A percentile compares a stretch with the other conserved stretches of the same genome.
Evolutionary conservation across 2,113 vertebrate species (phyloP).

Genomic region (Copsychus sechellarum): DNA sequence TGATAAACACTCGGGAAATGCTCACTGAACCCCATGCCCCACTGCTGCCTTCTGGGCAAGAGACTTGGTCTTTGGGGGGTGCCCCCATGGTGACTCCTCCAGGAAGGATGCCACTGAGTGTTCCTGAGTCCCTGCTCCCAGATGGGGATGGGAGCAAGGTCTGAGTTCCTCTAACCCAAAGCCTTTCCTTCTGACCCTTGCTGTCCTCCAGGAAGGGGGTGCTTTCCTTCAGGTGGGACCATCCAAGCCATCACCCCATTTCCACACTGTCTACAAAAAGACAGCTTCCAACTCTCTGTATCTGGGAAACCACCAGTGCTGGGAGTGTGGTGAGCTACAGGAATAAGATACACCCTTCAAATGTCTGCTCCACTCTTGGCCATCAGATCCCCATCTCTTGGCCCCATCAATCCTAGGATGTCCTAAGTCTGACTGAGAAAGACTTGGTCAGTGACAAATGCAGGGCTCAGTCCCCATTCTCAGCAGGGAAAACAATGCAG

Average conservation of each 20-base stretch:
- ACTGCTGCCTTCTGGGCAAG: not conserved
- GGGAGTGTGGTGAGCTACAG: not conserved
- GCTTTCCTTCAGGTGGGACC: not conserved
- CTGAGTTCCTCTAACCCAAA: not conserved
- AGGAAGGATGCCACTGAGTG: not conserved
- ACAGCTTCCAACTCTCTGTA: not conserved
- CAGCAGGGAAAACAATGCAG: not conserved
- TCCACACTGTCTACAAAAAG: not conserved
- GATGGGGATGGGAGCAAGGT: not conserved
- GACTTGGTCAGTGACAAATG: not conserved
- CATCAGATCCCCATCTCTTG: not conserved
- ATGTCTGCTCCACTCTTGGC: accelerated
- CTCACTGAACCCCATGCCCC: not conserved
- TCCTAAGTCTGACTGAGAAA: not conserved
- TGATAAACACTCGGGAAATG: conserved; percentile 54
- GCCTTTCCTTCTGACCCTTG: not conserved
- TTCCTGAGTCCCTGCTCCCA: not conserved
- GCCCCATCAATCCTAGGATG: not conserved
- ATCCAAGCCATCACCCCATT: not conserved
- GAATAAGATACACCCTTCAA: not conserved
- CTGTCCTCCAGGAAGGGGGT: not conserved
- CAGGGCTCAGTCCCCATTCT: not conserved
- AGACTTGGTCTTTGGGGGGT: not conserved
- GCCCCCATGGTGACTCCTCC: not conserved
- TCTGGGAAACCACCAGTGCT: not conserved